These are phyloP conservation scores for Isurus oxyrinchus DNA, from an alignment of 2,113 vertebrate genomes.

Conservation along the genomic window DNA sequence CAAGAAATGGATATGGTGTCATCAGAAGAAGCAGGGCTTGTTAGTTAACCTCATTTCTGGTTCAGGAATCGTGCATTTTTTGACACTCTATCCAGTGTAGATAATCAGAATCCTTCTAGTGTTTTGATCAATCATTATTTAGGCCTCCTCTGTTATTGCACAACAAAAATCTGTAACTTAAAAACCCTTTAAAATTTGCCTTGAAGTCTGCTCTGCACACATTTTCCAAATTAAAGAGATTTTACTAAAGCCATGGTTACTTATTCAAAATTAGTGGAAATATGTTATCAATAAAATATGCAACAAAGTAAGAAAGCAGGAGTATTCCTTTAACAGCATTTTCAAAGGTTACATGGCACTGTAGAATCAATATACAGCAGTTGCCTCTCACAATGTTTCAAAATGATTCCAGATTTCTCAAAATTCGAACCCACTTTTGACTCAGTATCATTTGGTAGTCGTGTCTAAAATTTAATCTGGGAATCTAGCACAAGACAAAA, in stretches of 20 bases:
- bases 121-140: constrained; percentile 14
- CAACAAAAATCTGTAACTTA: constrained; percentile 19
- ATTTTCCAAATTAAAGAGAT: constrained; percentile 24
- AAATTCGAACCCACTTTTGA: not conserved
- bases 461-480: constrained; percentile 12
- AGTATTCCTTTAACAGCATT: not conserved
- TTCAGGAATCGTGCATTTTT: not conserved
- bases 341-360: not conserved
- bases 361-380: not conserved
- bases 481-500: too few relatives aligned
- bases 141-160: not conserved
- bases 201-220: not conserved
- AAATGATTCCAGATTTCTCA: constrained; percentile 21
- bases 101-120: constrained; percentile 9
- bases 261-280: constrained; percentile 12
- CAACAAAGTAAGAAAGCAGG: not conserved
- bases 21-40: not conserved
- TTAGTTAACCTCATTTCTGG: constrained; percentile 33
- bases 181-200: not conserved
- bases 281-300: constrained; percentile 30
- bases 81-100: not conserved
- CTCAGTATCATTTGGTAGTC: not conserved
- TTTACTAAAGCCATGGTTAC: not conserved
- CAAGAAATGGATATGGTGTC: not conserved
- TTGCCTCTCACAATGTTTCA: not conserved